Conservation (phyloP, 2,797 vertebrate species). For the Myotis planiceps region DNA sequence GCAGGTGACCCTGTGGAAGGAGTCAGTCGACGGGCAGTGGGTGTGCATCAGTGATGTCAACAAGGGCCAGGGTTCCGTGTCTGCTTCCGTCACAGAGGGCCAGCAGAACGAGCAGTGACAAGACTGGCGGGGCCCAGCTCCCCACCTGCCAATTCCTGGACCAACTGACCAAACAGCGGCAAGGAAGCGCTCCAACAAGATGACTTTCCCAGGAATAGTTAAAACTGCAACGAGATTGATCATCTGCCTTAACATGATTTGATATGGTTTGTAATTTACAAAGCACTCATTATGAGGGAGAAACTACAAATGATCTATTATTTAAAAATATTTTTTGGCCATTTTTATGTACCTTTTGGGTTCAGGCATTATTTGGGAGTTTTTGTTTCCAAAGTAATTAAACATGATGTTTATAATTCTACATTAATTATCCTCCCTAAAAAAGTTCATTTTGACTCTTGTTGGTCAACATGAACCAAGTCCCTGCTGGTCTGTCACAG, state of each 20-base stretch:
- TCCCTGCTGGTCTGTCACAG: neutral
- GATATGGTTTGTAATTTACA: conserved; percentile 63
- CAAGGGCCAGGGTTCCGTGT: conserved; percentile 96
- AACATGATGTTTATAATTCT: conserved; percentile 77
- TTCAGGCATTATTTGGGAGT: conserved; percentile 2
- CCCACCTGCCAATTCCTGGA: neutral
- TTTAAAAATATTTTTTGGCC: conserved; percentile 71
- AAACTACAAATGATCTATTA: conserved; percentile 55
- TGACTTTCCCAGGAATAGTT: conserved; percentile 10
- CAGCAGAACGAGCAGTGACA: conserved; percentile 96
- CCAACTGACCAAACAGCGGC: conserved; percentile 29
- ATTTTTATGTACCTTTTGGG: conserved; percentile 73
- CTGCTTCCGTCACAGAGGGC: conserved; percentile 91
- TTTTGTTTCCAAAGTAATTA: conserved; percentile 68
- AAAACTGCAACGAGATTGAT: conserved; percentile 19
- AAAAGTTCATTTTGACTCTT: neutral
- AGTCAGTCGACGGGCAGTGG: conserved; percentile 96
- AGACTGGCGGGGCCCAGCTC: neutral
- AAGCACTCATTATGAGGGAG: conserved; percentile 21
- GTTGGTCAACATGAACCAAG: neutral
- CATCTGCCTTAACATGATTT: conserved; percentile 71
- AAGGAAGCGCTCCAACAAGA: neutral
- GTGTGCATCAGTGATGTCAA: conserved; percentile 98
- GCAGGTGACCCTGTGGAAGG: conserved; percentile 98
- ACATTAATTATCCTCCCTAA: neutral